Evolutionary conservation across 2,888 invertebrate species (phyloP).

Genomic region (Acholoe squamosa): DNA sequence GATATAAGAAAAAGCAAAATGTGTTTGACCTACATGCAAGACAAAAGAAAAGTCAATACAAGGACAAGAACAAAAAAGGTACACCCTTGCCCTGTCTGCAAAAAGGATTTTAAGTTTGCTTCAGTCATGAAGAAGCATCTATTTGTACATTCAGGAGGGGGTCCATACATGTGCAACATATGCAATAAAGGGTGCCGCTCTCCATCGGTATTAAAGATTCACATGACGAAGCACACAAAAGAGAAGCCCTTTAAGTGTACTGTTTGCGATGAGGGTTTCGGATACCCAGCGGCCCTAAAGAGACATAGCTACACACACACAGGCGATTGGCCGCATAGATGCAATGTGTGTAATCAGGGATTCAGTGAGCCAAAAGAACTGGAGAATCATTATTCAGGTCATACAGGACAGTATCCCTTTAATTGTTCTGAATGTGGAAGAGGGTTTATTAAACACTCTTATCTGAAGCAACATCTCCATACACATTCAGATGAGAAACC

Average conservation of each 20-base stretch:
- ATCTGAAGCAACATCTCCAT: neutral
- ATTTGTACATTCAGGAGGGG: neutral
- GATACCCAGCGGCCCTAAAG: neutral
- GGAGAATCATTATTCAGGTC: neutral
- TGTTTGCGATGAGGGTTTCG: neutral
- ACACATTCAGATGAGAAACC: neutral
- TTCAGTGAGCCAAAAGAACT: constrained; percentile 1
- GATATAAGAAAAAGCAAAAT: too few relatives aligned
- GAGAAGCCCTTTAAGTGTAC: neutral
- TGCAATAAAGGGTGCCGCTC: neutral
- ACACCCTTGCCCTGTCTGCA: neutral
- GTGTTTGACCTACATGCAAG: neutral
- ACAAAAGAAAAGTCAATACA: neutral
- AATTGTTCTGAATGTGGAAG: neutral
- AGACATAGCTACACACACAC: neutral
- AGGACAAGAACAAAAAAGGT: neutral
- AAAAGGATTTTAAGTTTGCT: neutral
- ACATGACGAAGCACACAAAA: neutral
- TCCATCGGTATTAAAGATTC: neutral
- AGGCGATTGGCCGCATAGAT: constrained; percentile 1
- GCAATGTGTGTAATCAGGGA: neutral
- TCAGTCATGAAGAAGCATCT: neutral
- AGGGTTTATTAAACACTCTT: neutral
- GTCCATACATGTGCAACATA: neutral
- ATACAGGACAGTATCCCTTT: neutral